phyloP scores from a whole-genome alignment of 2,888 invertebrate species.

The Melanostoma mellinum region DNA sequence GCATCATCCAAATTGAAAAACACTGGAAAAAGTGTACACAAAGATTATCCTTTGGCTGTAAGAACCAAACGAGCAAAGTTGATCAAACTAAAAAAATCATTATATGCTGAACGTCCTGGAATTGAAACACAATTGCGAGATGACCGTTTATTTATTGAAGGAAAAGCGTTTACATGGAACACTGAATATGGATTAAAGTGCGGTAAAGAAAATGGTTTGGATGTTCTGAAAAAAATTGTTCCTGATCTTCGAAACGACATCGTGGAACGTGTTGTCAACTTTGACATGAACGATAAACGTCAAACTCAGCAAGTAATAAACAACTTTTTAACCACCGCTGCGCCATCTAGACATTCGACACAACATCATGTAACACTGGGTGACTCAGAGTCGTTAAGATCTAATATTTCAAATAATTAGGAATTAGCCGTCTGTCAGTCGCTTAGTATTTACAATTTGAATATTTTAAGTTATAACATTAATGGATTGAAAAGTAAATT shows the following conservation, averaged over 20 bases:
- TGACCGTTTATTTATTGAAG: conserved; percentile 1
- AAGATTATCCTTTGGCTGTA: neutral
- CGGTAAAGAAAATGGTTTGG: no score
- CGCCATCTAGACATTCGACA: neutral
- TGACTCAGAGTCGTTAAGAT: neutral
- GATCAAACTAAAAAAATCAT: no score
- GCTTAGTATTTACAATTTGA: neutral
- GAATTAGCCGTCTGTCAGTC: conserved; percentile 1
- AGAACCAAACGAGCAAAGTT: neutral
- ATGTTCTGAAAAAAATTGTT: neutral
- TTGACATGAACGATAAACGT: conserved; percentile 4
- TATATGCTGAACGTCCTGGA: neutral
- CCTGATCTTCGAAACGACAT: neutral
- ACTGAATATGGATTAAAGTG: no score
- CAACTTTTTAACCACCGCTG: neutral
- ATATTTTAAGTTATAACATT: conserved; percentile 2
- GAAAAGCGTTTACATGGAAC: no score
- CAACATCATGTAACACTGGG: conserved; percentile 1
- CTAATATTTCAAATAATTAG: neutral
- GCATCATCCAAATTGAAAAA: conserved; percentile 3
- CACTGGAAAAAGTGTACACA: conserved; percentile 2
- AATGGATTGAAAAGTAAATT: conserved; percentile 5
- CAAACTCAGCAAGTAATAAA: neutral
- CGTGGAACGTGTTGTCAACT: neutral
- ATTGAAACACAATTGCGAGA: neutral